Evolutionary conservation across 2,113 vertebrate species (phyloP), one percentile per base, ranked within the genome.

Genomic region (Orycteropus afer): DNA sequence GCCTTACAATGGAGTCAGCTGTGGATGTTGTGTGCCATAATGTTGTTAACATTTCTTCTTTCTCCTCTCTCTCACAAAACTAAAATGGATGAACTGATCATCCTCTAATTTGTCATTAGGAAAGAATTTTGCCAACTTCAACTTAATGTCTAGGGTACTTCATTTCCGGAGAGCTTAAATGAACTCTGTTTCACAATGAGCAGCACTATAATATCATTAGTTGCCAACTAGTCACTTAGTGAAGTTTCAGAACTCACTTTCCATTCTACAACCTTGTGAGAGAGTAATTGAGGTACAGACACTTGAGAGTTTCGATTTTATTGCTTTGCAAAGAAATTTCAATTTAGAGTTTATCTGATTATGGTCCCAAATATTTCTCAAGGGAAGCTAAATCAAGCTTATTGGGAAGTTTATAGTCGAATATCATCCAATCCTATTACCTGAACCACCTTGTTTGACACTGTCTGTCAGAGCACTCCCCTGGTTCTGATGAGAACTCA

Each of bases 301-400:
- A 89, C 92, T 85, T 78, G 67, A 91, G 71, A 87, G 29, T 87
- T 42, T 93, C 34, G 1, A 86, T 97, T 95, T 95, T 96, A 92
- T 94, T 97, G 61, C 90, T 95, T 94, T 90, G 45, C 73, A 88
- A 94, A 80, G 65, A 93, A 97, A 95, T 96, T 96, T 92, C 88
- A 94, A 63, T 96, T 95, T 96, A 90, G 86, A 78, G 32, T 93
- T 96, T 96, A 96, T 96, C 90, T 94, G 90, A 74, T 95, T 96
- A 95, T 93, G 7, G 90, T 83, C 51, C 76, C 74, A 92, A 92
- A 92, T 95, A 95, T 95, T 95, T 96, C 90, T 97, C 93, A 92
- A 87, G 83, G 86, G 88, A 95, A 29, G 25, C 59, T 83, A 95
- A 96, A 89, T 95, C 77, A 89, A 67, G n/a, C 49, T 90, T 74